Evolutionary conservation across 2,797 vertebrate genomes (phyloP).

Genomic region (Tiaroga cobitis): DNA sequence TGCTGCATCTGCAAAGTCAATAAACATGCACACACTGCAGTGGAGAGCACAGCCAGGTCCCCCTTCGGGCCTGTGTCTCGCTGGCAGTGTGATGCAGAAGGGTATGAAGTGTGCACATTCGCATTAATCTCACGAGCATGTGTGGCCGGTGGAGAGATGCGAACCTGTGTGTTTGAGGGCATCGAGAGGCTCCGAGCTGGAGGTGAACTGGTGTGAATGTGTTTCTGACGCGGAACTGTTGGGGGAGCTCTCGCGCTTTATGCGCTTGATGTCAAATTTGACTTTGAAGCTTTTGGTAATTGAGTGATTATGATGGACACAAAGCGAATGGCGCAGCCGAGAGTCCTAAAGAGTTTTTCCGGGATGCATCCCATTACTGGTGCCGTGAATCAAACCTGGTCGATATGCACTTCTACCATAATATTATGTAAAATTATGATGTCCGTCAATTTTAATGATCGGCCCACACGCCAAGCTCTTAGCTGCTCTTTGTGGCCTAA

Average conservation of each 20-base stretch:
- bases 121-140: background rate
- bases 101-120: background rate
- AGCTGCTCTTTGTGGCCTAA: background rate
- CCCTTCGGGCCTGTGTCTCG: background rate
- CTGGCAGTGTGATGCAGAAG: background rate
- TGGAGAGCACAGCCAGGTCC: background rate
- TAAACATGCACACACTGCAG: conserved; percentile 15
- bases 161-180: conserved; percentile 1
- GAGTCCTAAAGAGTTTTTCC: conserved; percentile 36
- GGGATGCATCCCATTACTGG: conserved; percentile 46
- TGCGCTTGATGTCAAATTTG: conserved; percentile 68
- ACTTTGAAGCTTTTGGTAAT: conserved; percentile 66
- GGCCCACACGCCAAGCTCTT: background rate
- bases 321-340: conserved; percentile 41
- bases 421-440: conserved; percentile 35
- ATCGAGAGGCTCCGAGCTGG: background rate
- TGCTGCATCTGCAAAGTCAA: conserved; percentile 44
- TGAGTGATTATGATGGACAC: conserved; percentile 62
- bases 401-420: conserved; percentile 39
- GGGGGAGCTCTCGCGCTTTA: conserved; percentile 84
- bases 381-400: conserved; percentile 43
- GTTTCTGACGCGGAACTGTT: conserved; percentile 72
- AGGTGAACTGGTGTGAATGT: conserved; percentile 69
- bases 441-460: conserved; percentile 32
- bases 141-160: conserved; percentile 42